Conservation (phyloP, 2,797 vertebrate species). For the Macrochelys suwanniensis region DNA sequence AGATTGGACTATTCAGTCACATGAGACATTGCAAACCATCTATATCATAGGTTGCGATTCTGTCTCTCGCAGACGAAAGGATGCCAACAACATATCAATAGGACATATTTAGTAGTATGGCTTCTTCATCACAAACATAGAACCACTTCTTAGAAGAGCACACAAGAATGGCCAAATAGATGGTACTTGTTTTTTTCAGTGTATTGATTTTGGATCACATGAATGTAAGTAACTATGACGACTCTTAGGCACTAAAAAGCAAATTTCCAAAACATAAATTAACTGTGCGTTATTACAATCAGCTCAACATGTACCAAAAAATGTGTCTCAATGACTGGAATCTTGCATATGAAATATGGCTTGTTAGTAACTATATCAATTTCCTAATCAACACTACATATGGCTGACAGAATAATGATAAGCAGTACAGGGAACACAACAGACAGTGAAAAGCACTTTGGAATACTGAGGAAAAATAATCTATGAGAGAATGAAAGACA, state of each 20-base stretch:
- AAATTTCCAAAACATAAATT: constrained; percentile 35
- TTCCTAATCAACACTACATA: background rate
- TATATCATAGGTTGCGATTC: no score
- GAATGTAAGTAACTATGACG: background rate
- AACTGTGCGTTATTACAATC: background rate
- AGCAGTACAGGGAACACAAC: background rate
- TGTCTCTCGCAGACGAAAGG: no score
- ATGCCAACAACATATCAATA: background rate
- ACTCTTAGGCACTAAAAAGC: background rate
- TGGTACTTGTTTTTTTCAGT: background rate
- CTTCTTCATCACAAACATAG: constrained; percentile 49
- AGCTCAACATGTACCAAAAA: background rate
- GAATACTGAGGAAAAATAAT: background rate
- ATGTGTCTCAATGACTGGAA: background rate
- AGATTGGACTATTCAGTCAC: no score
- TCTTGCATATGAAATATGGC: constrained; percentile 25
- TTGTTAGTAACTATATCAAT: constrained; percentile 8
- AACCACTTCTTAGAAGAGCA: constrained; percentile 30
- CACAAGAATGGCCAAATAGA: background rate
- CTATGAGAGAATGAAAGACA: rapidly evolving
- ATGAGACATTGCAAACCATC: no score
- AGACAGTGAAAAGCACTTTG: background rate
- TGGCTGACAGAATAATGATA: constrained; percentile 29
- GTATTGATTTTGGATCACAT: background rate
- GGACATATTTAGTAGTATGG: constrained; percentile 46